Evolutionary conservation across 2,888 invertebrate species (phyloP).

Genomic region (Eilema depressum): DNA sequence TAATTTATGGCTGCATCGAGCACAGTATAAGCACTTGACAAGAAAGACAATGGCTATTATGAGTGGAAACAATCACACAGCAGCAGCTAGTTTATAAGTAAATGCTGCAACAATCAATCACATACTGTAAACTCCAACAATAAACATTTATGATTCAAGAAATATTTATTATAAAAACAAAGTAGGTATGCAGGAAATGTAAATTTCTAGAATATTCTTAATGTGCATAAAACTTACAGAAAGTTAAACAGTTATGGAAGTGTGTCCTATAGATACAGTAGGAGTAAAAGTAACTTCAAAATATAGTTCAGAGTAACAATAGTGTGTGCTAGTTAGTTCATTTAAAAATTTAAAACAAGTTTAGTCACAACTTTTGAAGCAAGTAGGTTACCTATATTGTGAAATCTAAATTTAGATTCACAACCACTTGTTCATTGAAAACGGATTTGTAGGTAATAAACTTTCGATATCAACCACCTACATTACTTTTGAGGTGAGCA

Average conservation of each 20-base stretch:
- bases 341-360: neutral
- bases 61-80: slow-evolving; percentile 52
- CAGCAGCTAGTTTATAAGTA: slow-evolving; percentile 51
- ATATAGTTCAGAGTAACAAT: neutral
- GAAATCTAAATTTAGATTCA: slow-evolving; percentile 29
- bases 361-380: slow-evolving; percentile 23
- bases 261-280: neutral
- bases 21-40: slow-evolving; percentile 18
- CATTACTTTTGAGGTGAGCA: slow-evolving; percentile 16
- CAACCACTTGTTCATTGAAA: slow-evolving; percentile 20
- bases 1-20: neutral
- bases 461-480: slow-evolving; percentile 34
- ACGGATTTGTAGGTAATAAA: neutral
- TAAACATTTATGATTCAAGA: slow-evolving; percentile 31
- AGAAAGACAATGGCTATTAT: slow-evolving; percentile 53
- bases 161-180: slow-evolving; percentile 19
- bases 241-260: neutral
- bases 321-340: neutral
- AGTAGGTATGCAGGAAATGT: neutral
- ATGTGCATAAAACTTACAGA: neutral
- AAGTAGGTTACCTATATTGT: slow-evolving; percentile 21
- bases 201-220: neutral
- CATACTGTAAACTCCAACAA: slow-evolving; percentile 16
- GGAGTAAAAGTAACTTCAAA: too few relatives aligned
- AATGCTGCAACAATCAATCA: slow-evolving; percentile 35